These are phyloP conservation scores for Ichneumon xanthorius DNA, from an alignment of 2,888 invertebrate genomes.

Conservation along the genomic window DNA sequence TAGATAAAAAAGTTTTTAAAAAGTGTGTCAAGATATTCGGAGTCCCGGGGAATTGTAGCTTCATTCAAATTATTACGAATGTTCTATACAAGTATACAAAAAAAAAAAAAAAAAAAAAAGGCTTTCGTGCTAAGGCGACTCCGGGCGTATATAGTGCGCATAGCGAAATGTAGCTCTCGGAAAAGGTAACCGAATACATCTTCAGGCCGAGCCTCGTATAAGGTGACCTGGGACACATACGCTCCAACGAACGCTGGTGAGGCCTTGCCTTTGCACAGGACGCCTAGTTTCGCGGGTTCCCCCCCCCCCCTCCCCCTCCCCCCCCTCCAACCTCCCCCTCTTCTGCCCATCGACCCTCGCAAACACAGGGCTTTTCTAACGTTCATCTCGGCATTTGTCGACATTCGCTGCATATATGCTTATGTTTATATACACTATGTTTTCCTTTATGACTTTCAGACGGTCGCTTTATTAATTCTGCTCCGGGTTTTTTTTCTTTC, in stretches of 20 bases:
- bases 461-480: slow-evolving; percentile 37
- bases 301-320: slow-evolving; percentile 5
- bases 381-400: slow-evolving; percentile 40
- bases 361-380: slow-evolving; percentile 45
- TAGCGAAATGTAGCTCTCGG: slow-evolving; percentile 56
- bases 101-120: slow-evolving; percentile 7
- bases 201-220: slow-evolving; percentile 48
- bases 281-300: slow-evolving; percentile 65
- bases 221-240: slow-evolving; percentile 65
- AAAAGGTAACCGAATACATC: slow-evolving; percentile 66
- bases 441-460: slow-evolving; percentile 33
- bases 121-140: slow-evolving; percentile 47
- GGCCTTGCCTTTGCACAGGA: slow-evolving; percentile 61
- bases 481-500: background rate
- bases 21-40: background rate
- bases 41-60: background rate
- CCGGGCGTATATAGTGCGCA: slow-evolving; percentile 31
- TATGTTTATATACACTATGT: background rate
- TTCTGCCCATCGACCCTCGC: slow-evolving; percentile 49
- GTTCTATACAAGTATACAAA: slow-evolving; percentile 4
- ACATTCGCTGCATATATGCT: slow-evolving; percentile 5
- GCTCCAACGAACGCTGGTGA: slow-evolving; percentile 59
- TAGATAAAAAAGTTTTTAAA: background rate
- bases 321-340: slow-evolving; percentile 12
- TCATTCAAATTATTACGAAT: background rate